phyloP scores from a whole-genome alignment of 1,140 invertebrate species.

The Idris sp. region DNA sequence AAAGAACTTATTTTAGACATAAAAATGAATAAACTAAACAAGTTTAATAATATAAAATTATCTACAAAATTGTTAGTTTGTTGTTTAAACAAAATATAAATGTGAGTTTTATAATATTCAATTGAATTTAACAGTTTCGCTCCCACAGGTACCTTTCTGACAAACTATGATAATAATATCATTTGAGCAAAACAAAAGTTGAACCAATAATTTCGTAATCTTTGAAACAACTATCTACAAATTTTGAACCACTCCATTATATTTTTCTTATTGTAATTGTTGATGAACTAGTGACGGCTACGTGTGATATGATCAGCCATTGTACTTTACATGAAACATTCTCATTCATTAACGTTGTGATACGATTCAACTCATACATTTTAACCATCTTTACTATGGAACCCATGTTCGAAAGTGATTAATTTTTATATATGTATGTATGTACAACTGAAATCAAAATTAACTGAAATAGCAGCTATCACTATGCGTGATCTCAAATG shows the following conservation, averaged over 20 bases:
- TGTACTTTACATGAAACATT: slow-evolving; percentile 28
- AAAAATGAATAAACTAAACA: too few relatives aligned
- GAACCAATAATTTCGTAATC: slow-evolving; percentile 16
- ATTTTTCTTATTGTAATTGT: slow-evolving; percentile 1
- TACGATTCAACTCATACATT: slow-evolving; percentile 46
- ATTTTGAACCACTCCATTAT: slow-evolving; percentile 8
- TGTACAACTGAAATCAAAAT: slow-evolving; percentile 22
- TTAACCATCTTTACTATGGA: slow-evolving; percentile 1
- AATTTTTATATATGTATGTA: neutral
- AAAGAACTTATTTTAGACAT: too few relatives aligned
- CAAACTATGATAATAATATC: slow-evolving; percentile 8
- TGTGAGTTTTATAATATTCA: too few relatives aligned
- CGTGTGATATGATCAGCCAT: slow-evolving; percentile 49
- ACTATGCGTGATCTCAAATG: too few relatives aligned
- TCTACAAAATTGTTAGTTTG: too few relatives aligned
- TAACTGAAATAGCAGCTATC: too few relatives aligned
- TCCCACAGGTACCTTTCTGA: slow-evolving; percentile 16
- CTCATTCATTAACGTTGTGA: slow-evolving; percentile 24
- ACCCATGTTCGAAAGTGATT: neutral
- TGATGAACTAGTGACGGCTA: slow-evolving; percentile 29
- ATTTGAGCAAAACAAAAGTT: slow-evolving; percentile 24
- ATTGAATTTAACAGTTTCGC: too few relatives aligned
- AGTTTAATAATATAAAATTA: too few relatives aligned
- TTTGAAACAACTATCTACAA: slow-evolving; percentile 38
- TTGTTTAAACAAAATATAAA: too few relatives aligned